These are phyloP conservation scores for Trachurus trachurus DNA, from an alignment of 2,797 vertebrate species.

Conservation along the genomic window DNA sequence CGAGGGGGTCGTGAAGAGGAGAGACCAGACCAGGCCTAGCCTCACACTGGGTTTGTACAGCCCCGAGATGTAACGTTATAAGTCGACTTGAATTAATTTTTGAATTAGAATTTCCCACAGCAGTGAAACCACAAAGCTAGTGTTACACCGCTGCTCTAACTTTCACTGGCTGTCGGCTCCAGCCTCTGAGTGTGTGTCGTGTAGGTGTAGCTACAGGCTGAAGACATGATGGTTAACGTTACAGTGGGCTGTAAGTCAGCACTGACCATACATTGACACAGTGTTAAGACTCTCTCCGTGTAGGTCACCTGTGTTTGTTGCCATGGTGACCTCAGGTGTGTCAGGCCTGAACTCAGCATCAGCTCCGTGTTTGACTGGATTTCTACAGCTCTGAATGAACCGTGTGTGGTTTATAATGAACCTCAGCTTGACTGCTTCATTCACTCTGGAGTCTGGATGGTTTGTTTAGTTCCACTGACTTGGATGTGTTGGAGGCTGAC, in stretches of 20 bases:
- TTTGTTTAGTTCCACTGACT: no score
- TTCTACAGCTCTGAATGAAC: not conserved
- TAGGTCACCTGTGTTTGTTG: not conserved
- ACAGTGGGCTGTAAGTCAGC: not conserved
- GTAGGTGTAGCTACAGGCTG: no score
- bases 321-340: not conserved
- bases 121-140: not conserved
- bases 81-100: not conserved
- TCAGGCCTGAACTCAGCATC: not conserved
- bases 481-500: no score
- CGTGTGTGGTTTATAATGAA: not conserved
- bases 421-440: not conserved
- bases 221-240: no score
- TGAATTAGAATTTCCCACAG: no score
- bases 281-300: not conserved
- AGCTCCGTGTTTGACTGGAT: not conserved
- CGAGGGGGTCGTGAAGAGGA: not conserved
- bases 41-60: rapidly evolving
- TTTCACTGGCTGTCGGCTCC: not conserved
- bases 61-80: not conserved
- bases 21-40: rapidly evolving
- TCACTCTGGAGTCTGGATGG: no score
- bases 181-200: not conserved
- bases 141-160: not conserved
- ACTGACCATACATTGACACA: not conserved